Evolutionary conservation across 2,113 vertebrate species (phyloP).

Genomic region (Progne subis): DNA sequence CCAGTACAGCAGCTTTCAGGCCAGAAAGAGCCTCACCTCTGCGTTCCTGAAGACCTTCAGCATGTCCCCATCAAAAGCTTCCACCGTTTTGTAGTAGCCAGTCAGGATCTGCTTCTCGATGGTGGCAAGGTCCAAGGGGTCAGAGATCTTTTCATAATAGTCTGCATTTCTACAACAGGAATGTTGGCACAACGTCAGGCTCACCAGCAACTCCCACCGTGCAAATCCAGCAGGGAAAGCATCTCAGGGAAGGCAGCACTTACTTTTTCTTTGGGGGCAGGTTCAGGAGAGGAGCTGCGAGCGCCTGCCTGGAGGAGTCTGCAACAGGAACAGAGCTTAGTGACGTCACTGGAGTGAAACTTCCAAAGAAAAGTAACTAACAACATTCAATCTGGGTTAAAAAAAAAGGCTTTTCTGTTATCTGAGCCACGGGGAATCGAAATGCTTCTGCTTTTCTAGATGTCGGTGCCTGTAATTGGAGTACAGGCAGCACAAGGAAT

Average conservation of each 20-base stretch:
- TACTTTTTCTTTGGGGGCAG: conserved; percentile 97
- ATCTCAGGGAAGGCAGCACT: conserved; percentile 27
- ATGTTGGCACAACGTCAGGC: neutral
- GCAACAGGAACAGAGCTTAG: conserved; percentile 16
- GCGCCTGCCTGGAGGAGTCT: conserved; percentile 90
- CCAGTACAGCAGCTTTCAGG: neutral
- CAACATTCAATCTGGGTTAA: neutral
- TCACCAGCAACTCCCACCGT: neutral
- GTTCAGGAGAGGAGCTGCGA: conserved; percentile 92
- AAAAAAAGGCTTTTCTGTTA: neutral
- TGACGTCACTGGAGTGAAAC: neutral
- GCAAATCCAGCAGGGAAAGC: neutral
- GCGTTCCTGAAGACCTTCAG: conserved; percentile 98
- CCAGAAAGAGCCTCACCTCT: conserved; percentile 81
- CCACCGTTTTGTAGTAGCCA: conserved; percentile 94
- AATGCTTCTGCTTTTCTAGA: neutral
- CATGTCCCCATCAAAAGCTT: conserved; percentile 97
- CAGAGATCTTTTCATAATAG: conserved; percentile 97
- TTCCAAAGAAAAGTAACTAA: neutral
- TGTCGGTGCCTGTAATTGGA: rapidly evolving
- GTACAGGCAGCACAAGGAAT: rapidly evolving
- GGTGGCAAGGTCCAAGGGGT: conserved; percentile 91
- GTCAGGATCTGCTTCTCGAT: conserved; percentile 97
- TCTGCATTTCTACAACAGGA: conserved; percentile 84
- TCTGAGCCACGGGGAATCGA: neutral